phyloP scores from a whole-genome alignment of 2,797 vertebrate genomes.

The Halcyon badia region DNA sequence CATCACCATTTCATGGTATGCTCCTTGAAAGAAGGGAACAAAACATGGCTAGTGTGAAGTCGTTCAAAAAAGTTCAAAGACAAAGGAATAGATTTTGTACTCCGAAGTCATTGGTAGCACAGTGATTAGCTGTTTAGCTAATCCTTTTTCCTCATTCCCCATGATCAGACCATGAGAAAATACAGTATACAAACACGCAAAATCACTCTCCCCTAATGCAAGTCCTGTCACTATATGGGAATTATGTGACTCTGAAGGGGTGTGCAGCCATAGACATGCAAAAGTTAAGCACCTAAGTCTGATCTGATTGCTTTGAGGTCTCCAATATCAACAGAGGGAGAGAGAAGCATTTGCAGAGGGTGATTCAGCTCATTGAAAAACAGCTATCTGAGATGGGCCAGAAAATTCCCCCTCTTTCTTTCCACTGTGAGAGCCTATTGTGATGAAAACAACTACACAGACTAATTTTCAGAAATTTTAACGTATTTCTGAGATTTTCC shows the following conservation, averaged over 20 bases:
- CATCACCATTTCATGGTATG: neutral
- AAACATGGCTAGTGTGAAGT: neutral
- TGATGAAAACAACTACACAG: neutral
- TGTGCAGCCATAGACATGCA: fast-evolving
- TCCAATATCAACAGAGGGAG: neutral
- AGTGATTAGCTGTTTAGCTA: neutral
- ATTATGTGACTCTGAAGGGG: neutral
- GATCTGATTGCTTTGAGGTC: neutral
- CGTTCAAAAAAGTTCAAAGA: neutral
- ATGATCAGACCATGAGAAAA: neutral
- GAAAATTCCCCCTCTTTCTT: neutral
- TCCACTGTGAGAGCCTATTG: neutral
- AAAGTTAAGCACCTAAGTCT: neutral
- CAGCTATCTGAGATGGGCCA: neutral
- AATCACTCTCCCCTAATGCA: neutral
- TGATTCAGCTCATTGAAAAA: neutral
- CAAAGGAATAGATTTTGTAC: neutral
- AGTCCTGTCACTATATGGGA: neutral
- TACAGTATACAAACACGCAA: neutral
- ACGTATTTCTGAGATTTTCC: neutral
- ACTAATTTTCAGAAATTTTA: neutral
- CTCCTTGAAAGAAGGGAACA: neutral
- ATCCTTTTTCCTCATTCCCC: neutral
- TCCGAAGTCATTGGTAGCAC: neutral
- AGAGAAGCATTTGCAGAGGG: neutral